These are phyloP conservation scores for Bolinopsis microptera DNA, from an alignment of 37 sponge, comb jelly and placozoan genomes.

Conservation along the genomic window DNA sequence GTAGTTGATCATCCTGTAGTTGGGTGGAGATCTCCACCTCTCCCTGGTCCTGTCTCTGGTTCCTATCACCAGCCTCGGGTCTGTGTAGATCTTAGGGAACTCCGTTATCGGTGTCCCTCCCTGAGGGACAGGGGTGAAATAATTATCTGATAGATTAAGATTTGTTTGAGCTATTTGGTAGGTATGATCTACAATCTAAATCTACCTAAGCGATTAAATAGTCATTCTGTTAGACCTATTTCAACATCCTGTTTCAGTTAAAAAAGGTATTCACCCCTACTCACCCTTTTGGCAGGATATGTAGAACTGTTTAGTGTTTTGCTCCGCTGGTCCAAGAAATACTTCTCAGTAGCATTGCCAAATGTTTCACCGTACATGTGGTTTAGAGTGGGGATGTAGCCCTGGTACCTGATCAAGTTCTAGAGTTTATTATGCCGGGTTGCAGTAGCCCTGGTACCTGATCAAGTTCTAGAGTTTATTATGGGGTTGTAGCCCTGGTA, in stretches of 20 bases:
- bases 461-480: neutral
- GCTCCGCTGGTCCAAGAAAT: conserved; percentile 59
- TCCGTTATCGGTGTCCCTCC: conserved; percentile 22
- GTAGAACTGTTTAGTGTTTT: conserved; percentile 21
- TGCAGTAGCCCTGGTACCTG: neutral
- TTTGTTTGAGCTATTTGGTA: no score
- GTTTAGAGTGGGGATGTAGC: conserved; percentile 46
- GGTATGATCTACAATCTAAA: no score
- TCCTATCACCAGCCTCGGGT: conserved; percentile 60
- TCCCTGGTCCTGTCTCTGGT: conserved; percentile 64
- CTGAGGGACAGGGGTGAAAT: neutral
- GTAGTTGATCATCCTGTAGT: conserved; percentile 47
- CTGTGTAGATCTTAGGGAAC: conserved; percentile 65
- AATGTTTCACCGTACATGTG: conserved; percentile 65
- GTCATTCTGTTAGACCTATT: no score
- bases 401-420: conserved; percentile 44
- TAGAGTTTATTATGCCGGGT: no score
- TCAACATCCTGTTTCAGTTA: neutral
- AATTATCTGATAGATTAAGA: no score
- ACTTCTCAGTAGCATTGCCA: conserved; percentile 62
- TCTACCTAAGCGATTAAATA: no score
- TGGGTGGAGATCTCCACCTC: conserved; percentile 35
- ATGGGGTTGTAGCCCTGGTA: conserved; percentile 58
- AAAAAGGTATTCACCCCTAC: neutral
- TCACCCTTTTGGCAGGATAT: neutral